Conservation (phyloP, 2,113 vertebrate genomes). For the Dicrurus megarhynchus region DNA sequence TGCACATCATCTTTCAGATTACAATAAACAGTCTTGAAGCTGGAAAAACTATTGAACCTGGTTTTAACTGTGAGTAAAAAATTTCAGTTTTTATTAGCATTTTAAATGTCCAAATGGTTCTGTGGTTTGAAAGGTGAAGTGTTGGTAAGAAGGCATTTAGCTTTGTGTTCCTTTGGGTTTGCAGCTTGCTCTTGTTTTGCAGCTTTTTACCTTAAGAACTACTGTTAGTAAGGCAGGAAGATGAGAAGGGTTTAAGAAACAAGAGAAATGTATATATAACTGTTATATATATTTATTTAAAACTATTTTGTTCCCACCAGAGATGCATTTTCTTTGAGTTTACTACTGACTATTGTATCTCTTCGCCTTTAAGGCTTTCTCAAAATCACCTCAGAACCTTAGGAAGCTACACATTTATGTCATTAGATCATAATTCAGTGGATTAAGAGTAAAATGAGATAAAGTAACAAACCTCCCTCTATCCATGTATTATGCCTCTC, state of each 20-base stretch:
- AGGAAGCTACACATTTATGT: background rate
- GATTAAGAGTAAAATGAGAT: background rate
- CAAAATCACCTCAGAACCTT: background rate
- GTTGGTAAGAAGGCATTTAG: background rate
- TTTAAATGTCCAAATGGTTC: background rate
- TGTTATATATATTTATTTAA: background rate
- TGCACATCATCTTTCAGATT: slow-evolving; percentile 97
- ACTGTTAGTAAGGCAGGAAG: background rate
- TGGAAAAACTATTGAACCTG: slow-evolving; percentile 74
- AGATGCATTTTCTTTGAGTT: background rate
- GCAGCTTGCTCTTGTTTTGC: background rate
- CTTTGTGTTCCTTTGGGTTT: background rate
- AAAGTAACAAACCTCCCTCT: background rate
- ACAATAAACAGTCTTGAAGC: slow-evolving; percentile 92
- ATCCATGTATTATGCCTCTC: background rate
- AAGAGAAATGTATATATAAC: background rate
- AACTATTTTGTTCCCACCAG: background rate
- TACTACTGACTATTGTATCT: background rate
- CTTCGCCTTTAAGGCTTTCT: background rate
- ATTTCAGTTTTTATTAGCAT: background rate
- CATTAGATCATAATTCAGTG: background rate
- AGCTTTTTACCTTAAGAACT: background rate
- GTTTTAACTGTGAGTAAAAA: slow-evolving; percentile 92
- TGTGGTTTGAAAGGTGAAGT: background rate
- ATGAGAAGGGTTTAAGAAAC: background rate